These are phyloP conservation scores for Tenrec ecaudatus DNA, from an alignment of 2,113 vertebrate species.

Conservation along the genomic window DNA sequence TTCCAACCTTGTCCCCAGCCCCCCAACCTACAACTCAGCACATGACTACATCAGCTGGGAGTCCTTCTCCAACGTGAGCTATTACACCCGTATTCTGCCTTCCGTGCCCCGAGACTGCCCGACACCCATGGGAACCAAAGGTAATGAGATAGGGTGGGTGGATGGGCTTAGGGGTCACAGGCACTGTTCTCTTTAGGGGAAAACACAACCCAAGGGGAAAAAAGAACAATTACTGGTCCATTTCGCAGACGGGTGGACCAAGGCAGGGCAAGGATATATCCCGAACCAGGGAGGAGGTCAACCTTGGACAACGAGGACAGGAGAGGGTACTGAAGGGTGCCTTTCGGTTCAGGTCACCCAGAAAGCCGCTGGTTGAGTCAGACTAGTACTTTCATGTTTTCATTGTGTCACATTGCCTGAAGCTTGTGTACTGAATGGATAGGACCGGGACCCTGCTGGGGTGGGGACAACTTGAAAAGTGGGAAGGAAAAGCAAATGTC, in stretches of 20 bases:
- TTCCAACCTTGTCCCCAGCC: constrained; percentile 93
- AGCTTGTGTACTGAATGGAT: background rate
- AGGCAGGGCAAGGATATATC: background rate
- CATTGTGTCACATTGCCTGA: background rate
- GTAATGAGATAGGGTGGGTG: constrained; percentile 81
- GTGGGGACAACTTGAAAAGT: background rate
- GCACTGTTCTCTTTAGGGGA: background rate
- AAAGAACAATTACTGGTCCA: background rate
- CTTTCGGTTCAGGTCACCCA: background rate
- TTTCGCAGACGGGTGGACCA: background rate
- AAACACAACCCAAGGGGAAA: background rate
- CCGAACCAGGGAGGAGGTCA: background rate
- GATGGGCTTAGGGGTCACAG: background rate
- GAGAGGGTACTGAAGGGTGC: background rate
- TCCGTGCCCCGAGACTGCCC: constrained; percentile 94
- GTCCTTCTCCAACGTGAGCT: constrained; percentile 93
- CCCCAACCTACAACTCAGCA: constrained; percentile 94
- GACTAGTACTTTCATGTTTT: background rate
- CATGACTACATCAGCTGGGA: constrained; percentile 97
- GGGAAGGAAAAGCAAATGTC: background rate
- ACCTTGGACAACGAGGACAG: background rate
- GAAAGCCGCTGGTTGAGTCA: background rate
- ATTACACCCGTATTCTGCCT: constrained; percentile 94
- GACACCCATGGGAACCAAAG: constrained; percentile 94
- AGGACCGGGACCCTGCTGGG: background rate